Percentiles rank a stretch among this genome's conserved stretches.
Evolutionary conservation across 2,888 invertebrate species (phyloP).

Genomic region (Pantelozetes paolii): DNA sequence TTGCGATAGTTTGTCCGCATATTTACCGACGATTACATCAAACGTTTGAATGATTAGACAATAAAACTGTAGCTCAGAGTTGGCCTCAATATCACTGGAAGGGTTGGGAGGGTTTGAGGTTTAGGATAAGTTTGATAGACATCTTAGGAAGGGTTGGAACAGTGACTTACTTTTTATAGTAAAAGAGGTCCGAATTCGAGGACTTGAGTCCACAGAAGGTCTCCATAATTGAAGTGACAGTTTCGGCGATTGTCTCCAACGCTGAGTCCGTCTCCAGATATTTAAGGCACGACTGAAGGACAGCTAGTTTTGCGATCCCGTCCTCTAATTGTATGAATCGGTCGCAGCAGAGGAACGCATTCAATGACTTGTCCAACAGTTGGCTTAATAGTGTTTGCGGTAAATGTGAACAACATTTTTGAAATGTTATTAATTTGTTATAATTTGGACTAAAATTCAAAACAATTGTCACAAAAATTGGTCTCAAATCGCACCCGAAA

Average conservation of each 20-base stretch:
- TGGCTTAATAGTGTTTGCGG: background rate
- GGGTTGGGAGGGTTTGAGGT: too few species aligned
- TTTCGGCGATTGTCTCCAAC: background rate
- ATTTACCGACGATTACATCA: background rate
- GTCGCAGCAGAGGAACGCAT: slow-evolving; percentile 14
- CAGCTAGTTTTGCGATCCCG: slow-evolving; percentile 22
- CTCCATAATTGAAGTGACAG: background rate
- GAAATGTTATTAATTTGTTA: slow-evolving; percentile 18
- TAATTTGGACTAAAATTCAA: slow-evolving; percentile 10
- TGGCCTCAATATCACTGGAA: slow-evolving; percentile 6
- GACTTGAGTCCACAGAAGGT: slow-evolving; percentile 1
- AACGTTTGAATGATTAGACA: background rate
- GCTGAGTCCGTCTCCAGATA: background rate
- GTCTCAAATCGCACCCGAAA: too few species aligned
- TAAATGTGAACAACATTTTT: slow-evolving; percentile 10
- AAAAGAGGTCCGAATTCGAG: slow-evolving; percentile 8
- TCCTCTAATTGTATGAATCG: background rate
- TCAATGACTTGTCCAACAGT: background rate
- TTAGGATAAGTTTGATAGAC: too few species aligned
- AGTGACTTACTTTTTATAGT: slow-evolving; percentile 3
- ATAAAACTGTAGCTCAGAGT: slow-evolving; percentile 7
- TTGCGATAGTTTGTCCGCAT: background rate
- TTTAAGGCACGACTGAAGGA: slow-evolving; percentile 26
- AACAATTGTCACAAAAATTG: too few species aligned
- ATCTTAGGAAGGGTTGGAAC: too few species aligned